Percentiles rank a stretch among this genome's conserved stretches.
These are phyloP conservation scores for Baccha elongata DNA, from an alignment of 2,888 invertebrate genomes.

Conservation along the genomic window DNA sequence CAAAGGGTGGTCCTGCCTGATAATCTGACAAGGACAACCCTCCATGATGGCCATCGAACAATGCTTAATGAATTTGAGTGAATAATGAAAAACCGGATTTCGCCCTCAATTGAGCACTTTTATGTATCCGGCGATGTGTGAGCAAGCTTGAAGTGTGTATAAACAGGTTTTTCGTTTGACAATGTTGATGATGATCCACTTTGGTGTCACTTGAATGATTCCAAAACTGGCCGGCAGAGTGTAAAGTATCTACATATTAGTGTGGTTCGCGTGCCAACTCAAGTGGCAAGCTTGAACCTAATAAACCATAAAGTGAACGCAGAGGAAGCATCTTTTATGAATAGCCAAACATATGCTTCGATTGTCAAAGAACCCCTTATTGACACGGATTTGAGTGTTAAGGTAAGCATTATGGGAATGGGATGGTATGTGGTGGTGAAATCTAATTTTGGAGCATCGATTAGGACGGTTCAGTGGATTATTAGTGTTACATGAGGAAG, in stretches of 20 bases:
- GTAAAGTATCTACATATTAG: slow-evolving; percentile 9
- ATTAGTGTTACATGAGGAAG: slow-evolving; percentile 46
- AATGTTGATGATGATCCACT: slow-evolving; percentile 68
- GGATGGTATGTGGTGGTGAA: slow-evolving; percentile 10
- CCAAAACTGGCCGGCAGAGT: slow-evolving; percentile 37
- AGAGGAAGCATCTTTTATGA: slow-evolving; percentile 42
- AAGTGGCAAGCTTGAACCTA: slow-evolving; percentile 63
- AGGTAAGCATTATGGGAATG: slow-evolving; percentile 19
- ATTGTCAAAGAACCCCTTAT: slow-evolving; percentile 65
- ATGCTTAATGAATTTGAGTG: slow-evolving; percentile 65
- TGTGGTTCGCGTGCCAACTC: slow-evolving; percentile 51
- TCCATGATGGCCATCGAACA: slow-evolving; percentile 50
- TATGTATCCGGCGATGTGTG: slow-evolving; percentile 39
- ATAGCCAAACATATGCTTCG: slow-evolving; percentile 69
- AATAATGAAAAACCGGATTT: slow-evolving; percentile 66
- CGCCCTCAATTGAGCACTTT: slow-evolving; percentile 72
- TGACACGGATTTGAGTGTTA: slow-evolving; percentile 46
- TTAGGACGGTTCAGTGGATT: slow-evolving; percentile 52
- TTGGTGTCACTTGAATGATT: slow-evolving; percentile 71
- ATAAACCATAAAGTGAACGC: slow-evolving; percentile 68
- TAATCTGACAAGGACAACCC: slow-evolving; percentile 26
- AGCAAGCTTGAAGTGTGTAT: slow-evolving; percentile 48
- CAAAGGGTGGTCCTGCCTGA: background rate
- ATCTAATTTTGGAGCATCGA: slow-evolving; percentile 67
- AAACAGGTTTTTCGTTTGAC: slow-evolving; percentile 70